Evolutionary conservation across 1,140 invertebrate species (phyloP), one percentile per base, ranked within the genome.

Genomic region (Habropoda laboriosa): DNA sequence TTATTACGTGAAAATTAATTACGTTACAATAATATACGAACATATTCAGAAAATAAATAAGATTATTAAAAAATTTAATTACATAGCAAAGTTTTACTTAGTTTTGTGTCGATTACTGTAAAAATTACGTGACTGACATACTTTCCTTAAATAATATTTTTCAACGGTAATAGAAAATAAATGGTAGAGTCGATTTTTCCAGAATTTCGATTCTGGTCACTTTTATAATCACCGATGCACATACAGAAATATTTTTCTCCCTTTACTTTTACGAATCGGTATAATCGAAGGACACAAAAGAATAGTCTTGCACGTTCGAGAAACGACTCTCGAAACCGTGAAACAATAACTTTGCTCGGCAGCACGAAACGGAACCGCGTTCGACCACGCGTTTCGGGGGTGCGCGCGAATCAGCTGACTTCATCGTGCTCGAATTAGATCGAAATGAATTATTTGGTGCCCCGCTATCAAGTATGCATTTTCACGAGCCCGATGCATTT

Each of bases 401-500:
- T 32, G 58, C 35, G n/a, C 24, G 30, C 40, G 12, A 47, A 74
- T 80, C 70, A 49, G 60, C 18, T 58, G 61, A 58, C 51, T 74
- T 74, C 47, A 47, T 67, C 60, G 32, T 51, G 64, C 58, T 42
- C 51, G 57, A 78, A 78, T 78, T 71, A 64, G 67, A 73, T 47
- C 21, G 42, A 71, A 71, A 78, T 78, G 51, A 81, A 68, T 84
- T 55, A 53, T 74, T 40, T 66, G 40, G 8, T 24, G 32, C n/a
- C 10, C 38, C 8, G 45, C 68, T 70, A 60, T 85, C 55, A 75
- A 81, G 40, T 58, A 45, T 71, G 51, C 57, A 53, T 40, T 85
- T 63, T 78, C 51, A 35, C 27, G 53, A 75, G 64, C 61, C 35
- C 35, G 78, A 61, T 68, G 57, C 64, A 81, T 83, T 64, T 66